Evolutionary conservation across 2,797 vertebrate species (phyloP), one percentile per base, ranked within the genome.

Genomic region (Taenioides sp.): DNA sequence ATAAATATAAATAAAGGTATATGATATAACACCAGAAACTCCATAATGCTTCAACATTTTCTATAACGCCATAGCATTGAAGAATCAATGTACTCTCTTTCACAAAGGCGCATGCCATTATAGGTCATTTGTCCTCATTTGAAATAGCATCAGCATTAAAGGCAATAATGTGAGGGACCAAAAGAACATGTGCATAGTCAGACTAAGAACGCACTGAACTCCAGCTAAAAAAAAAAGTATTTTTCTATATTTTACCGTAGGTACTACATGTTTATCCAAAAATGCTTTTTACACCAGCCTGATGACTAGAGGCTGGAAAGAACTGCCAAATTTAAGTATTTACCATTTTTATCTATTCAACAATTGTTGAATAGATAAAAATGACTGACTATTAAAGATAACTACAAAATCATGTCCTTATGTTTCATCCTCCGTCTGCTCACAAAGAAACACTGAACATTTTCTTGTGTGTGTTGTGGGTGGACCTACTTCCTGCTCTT

Each of bases 401-500:
- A 28, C 2, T 12, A 25, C 7, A 28, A 27, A 59, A 59, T 16
- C 57, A 27, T 23, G 10, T 28, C 12, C 23, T 59, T 27, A 47
- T 59, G 57, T 59, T 59, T 59, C 16, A 18, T 59, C 25, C 25
- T 27, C 55, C 27, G 23, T 23, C 55, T 25, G 23, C 57, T 55
- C 4, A 14, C 28, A 16, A 59, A 27, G 14, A 25, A 59, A 59
- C 22, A 7, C 6, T 59, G 23, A 16, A 58, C 55, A 58, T 11
- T 58, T 55, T 59, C 54, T 59, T 28, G n/a, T 7, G 23, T 58
- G 27, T 59, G 25, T 28, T 59, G 57, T 59, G 25, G 57, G 25
- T 59, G 57, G 27, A 59, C 54, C 54, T 55, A 55, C 54, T 55
- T 55, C 54, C 54, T 23, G 54, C 54, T 55, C n/a, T 7, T 23